Evolutionary conservation across 2,797 vertebrate genomes (phyloP), one percentile per base, ranked within the genome.

Genomic region (Pitangus sulphuratus): DNA sequence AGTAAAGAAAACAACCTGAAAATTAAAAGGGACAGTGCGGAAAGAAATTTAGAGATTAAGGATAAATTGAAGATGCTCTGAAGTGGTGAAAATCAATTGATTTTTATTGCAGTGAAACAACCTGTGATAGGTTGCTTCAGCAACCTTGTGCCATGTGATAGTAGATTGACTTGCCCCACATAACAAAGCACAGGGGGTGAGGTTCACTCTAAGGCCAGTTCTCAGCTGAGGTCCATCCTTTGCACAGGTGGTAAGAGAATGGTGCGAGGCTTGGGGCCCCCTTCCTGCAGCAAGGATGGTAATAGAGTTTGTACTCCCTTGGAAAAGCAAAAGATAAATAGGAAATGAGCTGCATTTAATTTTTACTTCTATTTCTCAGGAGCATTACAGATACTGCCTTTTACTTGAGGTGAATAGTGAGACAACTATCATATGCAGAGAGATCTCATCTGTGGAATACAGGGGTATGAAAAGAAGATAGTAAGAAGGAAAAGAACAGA

Each of bases 371-470:
- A 47, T 57, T 75, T 81, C 33, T n/a, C 35, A 44, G 31, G 7
- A 79, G 15, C 14, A 62, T 0, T 68, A 20, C 2, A 30, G 12
- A 50, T 8, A 15, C 6, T 45, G 7, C 8, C 37, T 80, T 51
- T 64, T 25, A 35, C n/a, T 87, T 33, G 31, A 9, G 20, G 8
- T 33, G 50, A 86, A 71, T 17, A 39, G 37, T 5, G 3, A 61
- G 20, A 40, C 9, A 7, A 28, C 1, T 24, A 18, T 24, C 10
- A 14, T 1, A 2, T 0, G 14, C 20, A 48, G 47, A 47, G 42
- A 37, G 4, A 35, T 37, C 25, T 57, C 22, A 8, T 15, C n/a
- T 2, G 5, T 31, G 26, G 28, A 74, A 90, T 16, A 57, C 1
- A 69, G 24, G 3, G 13, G 2, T 19, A 53, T 2, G 19, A 51